Base-by-base conservation (phyloP, 2,113 vertebrate genomes). In the Seriola dumerili region DNA sequence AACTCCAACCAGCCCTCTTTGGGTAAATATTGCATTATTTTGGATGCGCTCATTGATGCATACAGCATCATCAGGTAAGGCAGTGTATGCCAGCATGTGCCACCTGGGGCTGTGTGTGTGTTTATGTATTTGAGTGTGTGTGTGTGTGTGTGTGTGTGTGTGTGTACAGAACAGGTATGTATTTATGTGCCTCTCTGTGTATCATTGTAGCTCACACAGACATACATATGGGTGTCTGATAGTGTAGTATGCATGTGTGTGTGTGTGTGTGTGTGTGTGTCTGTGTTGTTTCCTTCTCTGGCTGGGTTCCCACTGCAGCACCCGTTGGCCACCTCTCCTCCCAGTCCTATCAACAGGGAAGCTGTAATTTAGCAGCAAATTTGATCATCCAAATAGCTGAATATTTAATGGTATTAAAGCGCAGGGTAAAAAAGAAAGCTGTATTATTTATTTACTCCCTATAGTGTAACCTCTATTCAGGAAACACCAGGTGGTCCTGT, bases 341-440 rank as follows among this genome's bases (percentile, higher is more conserved):
- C 78, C 81, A 78, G 81, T 78, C 74, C 77, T 84, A 88, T 90
- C 93, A 89, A 89, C 92, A 50, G 89, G 90, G 91, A 91, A 83
- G 85, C 92, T 93, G 89, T 94, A 94, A 95, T 95, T 93, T 91
- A 94, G 87, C 89, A 88, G 91, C 87, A 93, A 93, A 95, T 94
- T 86, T 85, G 86, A 95, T 94, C 91, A 93, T 93, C 92, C 94
- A 94, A 95, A 95, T 95, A 96, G 89, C 90, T 95, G 92, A 94
- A 95, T 95, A 93, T 95, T 95, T 95, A 93, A 95, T 94, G 88
- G 78, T 92, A 94, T 95, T 95, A 95, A 94, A 95, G 80, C 76
- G 19, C 83, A 63, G 80, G 58, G 58, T 90, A 72, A 75, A 89
- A 92, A 82, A 90, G 85, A 90, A 90, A 88, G 73, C 68, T 88